phyloP scores from a whole-genome alignment of 1,140 invertebrate genomes.

The Oncopodura yosiiana region DNA sequence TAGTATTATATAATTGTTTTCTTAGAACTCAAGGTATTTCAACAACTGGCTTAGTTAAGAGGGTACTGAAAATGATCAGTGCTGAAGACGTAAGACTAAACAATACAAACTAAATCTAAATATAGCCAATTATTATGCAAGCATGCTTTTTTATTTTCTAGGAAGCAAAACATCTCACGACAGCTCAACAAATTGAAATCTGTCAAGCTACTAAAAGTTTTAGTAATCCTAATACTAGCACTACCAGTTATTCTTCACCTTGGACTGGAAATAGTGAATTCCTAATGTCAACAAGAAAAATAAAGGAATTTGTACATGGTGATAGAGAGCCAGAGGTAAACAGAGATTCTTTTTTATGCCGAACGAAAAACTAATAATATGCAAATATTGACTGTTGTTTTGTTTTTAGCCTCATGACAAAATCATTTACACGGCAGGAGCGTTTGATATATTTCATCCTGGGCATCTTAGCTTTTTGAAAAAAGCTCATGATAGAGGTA shows the following conservation, averaged over 20 bases:
- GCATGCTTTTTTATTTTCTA: too few relatives aligned
- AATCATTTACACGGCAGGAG: slow-evolving; percentile 93
- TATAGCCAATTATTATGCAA: too few relatives aligned
- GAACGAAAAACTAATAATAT: too few relatives aligned
- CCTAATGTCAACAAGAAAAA: slow-evolving; percentile 53
- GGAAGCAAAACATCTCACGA: background rate
- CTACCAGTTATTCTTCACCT: slow-evolving; percentile 46
- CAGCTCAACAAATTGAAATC: background rate
- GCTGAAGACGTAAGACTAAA: slow-evolving; percentile 40
- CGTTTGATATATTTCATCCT: slow-evolving; percentile 97
- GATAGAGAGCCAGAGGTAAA: too few relatives aligned
- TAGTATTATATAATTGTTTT: slow-evolving; percentile 53
- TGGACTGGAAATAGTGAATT: slow-evolving; percentile 57
- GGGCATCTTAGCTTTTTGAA: slow-evolving; percentile 95
- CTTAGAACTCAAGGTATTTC: slow-evolving; percentile 49
- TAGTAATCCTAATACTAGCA: slow-evolving; percentile 36
- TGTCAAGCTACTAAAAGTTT: background rate
- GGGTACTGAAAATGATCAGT: slow-evolving; percentile 54
- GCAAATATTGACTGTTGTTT: too few relatives aligned
- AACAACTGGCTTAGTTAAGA: slow-evolving; percentile 54
- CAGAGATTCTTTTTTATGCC: too few relatives aligned
- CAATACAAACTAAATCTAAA: too few relatives aligned
- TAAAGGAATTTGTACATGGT: slow-evolving; percentile 53
- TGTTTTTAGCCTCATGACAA: slow-evolving; percentile 60
- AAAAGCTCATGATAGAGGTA: slow-evolving; percentile 51